Base-by-base conservation (phyloP, 2,797 vertebrate genomes). In the Benthosema pterotum region DNA sequence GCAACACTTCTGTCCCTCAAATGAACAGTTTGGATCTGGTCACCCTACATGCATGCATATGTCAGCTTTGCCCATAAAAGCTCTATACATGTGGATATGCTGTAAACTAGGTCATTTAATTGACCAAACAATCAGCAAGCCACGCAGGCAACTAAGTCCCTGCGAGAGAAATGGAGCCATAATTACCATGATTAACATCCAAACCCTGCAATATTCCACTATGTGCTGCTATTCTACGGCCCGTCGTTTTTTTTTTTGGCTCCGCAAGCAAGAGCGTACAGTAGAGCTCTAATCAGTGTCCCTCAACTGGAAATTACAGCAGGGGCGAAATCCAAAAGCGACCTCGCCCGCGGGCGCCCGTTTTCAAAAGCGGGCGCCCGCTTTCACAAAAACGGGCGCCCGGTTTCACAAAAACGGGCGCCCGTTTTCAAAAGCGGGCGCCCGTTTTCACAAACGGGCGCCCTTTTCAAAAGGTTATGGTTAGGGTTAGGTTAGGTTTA, bases 231-330 rank as follows among this genome's bases (percentile, higher is more conserved):
- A 14, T 57, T 74, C 69, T 70, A 56, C 68, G 69, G 65, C 71
- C 49, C 67, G 60, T 42, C n/a, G n/a, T n/a, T n/a, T n/a, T n/a
- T n/a, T n/a, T n/a, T 82, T 73, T 71, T 67, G 47, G 60, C 53
- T 56, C 74, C 79, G 62, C 63, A 54, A 88, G n/a, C n/a, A n/a
- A n/a, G 73, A 12, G 12, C 63, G 72, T 64, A 80, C 87, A 83
- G n/a, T n/a, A n/a, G 60, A 67, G 74, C 75, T 79, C 70, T 65
- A 75, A 90, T 89, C 84, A 79, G 60, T 72, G 63, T 72, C 52
- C 69, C 69, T 65, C 67, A 75, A 86, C 75, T 81, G 78, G 28
- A 64, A 81, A 71, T n/a, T n/a, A n/a, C n/a, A n/a, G n/a, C n/a
- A n/a, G n/a, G n/a, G n/a, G n/a, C n/a, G n/a, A n/a, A n/a, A n/a